Evolutionary conservation across 2,888 invertebrate genomes (phyloP).

Genomic region (Mythimna vitellina): DNA sequence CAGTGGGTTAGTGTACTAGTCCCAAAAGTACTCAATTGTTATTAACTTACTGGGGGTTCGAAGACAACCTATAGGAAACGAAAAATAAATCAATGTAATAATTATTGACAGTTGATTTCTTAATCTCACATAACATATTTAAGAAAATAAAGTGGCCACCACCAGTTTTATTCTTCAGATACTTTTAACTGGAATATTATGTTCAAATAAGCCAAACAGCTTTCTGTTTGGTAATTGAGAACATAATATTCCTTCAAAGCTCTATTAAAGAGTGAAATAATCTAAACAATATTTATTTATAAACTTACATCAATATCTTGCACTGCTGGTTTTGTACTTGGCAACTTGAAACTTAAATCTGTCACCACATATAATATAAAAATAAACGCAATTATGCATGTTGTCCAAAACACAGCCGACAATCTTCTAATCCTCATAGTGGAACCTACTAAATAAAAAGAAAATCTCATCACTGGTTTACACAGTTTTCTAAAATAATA

Average conservation of each 20-base stretch:
- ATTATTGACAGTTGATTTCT: background rate
- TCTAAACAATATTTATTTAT: background rate
- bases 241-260: no score
- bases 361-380: constrained; percentile 92
- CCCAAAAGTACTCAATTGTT: background rate
- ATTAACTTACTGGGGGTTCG: background rate
- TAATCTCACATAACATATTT: background rate
- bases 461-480: background rate
- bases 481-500: constrained; percentile 5
- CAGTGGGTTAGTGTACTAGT: no score
- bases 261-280: background rate
- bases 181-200: no score
- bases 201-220: no score
- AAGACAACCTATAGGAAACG: background rate
- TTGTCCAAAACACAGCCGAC: constrained; percentile 91
- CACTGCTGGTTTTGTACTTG: constrained; percentile 88
- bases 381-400: constrained; percentile 91
- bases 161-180: no score
- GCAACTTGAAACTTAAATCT: constrained; percentile 91
- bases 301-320: constrained; percentile 91
- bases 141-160: background rate
- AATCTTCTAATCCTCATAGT: constrained; percentile 90
- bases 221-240: background rate
- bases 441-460: constrained; percentile 29
- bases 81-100: background rate